Evolutionary conservation across 1,140 invertebrate species (phyloP), one percentile per base, ranked within the genome.

Genomic region (Megalonaias nervosa): DNA sequence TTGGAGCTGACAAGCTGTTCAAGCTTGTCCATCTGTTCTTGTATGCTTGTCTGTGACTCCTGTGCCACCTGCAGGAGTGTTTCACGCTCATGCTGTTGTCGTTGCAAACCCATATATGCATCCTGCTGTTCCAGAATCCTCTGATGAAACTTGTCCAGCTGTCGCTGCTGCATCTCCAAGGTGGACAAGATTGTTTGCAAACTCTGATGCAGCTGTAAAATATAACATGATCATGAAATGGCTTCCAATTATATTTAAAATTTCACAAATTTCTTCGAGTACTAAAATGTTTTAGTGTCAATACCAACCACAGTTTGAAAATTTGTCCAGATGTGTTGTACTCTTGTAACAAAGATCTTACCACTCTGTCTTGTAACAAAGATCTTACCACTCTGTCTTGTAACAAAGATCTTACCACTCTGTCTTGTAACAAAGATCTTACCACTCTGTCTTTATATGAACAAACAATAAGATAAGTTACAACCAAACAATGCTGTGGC

Each of bases 1-100:
- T 84, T 72, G 14, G 87, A 86, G 3, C 81, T 81, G 5, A 89
- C 79, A 59, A 85, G 81, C 31, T 84, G 80, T 67, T 89, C 86
- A 21, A 87, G 71, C 55, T 85, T 84, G 56, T 82, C 84, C 17
- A 90, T 79, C 64, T 87, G 86, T 77, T 87, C 82, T 70, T 87
- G 82, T 11, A 89, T 80, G 66, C 82, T 81, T 6, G 86, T 84
- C 64, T 87, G 85, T 9, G 76, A 23, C 56, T 31, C 78, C 57
- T 76, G 74, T n/a, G 82, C 77, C 67, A 81, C 77, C 48, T 85
- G 79, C 58, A 81, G 81, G 61, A 87, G 71, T 67, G 83, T 80
- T 59, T 84, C 78, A 15, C 81, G 85, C 58, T 88, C 84, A 15
- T 82, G 38, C 64, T 87, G 84, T 55, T 87, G 85, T 55, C 81